These are phyloP conservation scores for Mesorhabditis belari DNA, from an alignment of 2,888 invertebrate genomes.

Conservation along the genomic window DNA sequence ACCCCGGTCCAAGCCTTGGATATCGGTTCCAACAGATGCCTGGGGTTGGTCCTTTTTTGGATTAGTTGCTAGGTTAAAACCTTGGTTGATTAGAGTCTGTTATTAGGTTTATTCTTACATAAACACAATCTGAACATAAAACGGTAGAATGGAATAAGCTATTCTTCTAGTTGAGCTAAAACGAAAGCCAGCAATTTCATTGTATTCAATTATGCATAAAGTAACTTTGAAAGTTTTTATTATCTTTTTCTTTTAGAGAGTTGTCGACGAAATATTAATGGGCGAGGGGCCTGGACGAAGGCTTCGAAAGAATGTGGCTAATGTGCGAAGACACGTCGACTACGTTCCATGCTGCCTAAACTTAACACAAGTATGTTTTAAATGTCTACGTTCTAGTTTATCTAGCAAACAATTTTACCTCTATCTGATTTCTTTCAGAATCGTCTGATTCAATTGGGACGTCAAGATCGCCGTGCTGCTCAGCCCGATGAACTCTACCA, in stretches of 20 bases:
- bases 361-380: constrained; percentile 36
- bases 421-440: constrained; percentile 60
- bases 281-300: constrained; percentile 46
- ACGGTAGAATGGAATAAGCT: too few relatives aligned
- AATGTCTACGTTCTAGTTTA: neutral
- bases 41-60: too few relatives aligned
- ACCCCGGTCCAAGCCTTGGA: too few relatives aligned
- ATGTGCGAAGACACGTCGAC: constrained; percentile 50
- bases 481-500: constrained; percentile 91
- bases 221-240: neutral
- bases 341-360: constrained; percentile 49
- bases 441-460: constrained; percentile 91
- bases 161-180: too few relatives aligned
- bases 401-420: neutral
- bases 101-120: too few relatives aligned
- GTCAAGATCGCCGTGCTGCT: constrained; percentile 68
- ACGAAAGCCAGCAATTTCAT: too few relatives aligned
- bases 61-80: too few relatives aligned
- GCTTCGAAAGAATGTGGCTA: constrained; percentile 51
- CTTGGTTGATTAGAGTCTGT: too few relatives aligned
- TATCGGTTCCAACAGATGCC: too few relatives aligned
- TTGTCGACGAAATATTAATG: constrained; percentile 11
- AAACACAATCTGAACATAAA: too few relatives aligned
- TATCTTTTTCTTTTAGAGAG: constrained; percentile 1
- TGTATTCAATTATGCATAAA: too few relatives aligned